Percentiles rank a stretch among this genome's conserved stretches.
Conservation (phyloP, 2,797 vertebrate species). For the Amphiprion clarkii region DNA sequence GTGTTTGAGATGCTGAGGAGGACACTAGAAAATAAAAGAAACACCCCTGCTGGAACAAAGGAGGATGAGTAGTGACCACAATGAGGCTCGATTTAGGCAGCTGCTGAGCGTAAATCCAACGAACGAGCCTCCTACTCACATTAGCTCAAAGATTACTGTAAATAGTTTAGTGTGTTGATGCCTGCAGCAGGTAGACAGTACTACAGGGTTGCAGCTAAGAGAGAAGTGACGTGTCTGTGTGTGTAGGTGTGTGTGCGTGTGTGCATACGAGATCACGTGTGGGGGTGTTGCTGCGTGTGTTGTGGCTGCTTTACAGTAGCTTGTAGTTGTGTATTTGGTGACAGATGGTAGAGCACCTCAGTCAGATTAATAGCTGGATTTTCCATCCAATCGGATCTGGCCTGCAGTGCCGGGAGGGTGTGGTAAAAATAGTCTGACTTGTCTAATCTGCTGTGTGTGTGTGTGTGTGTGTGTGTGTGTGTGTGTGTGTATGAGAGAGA, state of each 20-base stretch:
- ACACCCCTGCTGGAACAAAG: background rate
- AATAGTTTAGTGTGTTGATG: slow-evolving; percentile 60
- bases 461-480: slow-evolving; percentile 28
- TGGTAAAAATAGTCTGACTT: slow-evolving; percentile 84
- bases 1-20: slow-evolving; percentile 12
- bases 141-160: slow-evolving; percentile 58
- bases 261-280: slow-evolving; percentile 24
- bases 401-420: slow-evolving; percentile 67
- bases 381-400: slow-evolving; percentile 84
- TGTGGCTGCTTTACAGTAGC: slow-evolving; percentile 61
- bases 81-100: background rate
- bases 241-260: slow-evolving; percentile 11
- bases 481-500: background rate
- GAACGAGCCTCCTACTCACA: slow-evolving; percentile 13
- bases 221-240: slow-evolving; percentile 33
- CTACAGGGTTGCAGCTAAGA: slow-evolving; percentile 26
- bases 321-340: slow-evolving; percentile 68
- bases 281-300: slow-evolving; percentile 28
- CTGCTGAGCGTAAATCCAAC: slow-evolving; percentile 47
- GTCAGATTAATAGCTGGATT: slow-evolving; percentile 86
- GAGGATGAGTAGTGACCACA: slow-evolving; percentile 14
- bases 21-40: slow-evolving; percentile 1
- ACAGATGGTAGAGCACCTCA: slow-evolving; percentile 85
- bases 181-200: slow-evolving; percentile 41
- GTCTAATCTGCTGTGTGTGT: slow-evolving; percentile 77